Conservation (phyloP, 1,140 invertebrate species). For the Parapsyche elsis region DNA sequence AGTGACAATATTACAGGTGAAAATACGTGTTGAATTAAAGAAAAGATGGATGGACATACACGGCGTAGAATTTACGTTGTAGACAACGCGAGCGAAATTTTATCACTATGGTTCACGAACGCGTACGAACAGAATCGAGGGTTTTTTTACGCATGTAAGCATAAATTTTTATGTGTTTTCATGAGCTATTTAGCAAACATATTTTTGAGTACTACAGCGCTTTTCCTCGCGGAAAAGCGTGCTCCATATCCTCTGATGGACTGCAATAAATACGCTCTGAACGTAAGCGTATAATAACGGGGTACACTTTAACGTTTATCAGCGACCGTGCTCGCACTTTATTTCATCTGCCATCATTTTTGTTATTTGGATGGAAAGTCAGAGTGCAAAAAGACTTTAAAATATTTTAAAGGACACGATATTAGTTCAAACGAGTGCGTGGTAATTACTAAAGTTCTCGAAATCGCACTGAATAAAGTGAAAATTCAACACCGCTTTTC, state of each 20-base stretch:
- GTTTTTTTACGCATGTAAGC: too few relatives aligned
- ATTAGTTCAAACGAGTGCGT: slow-evolving; percentile 19
- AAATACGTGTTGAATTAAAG: too few relatives aligned
- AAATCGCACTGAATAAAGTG: slow-evolving; percentile 1
- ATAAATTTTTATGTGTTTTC: too few relatives aligned
- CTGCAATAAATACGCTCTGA: slow-evolving; percentile 18
- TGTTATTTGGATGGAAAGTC: too few relatives aligned
- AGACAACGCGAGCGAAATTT: too few relatives aligned
- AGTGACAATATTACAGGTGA: too few relatives aligned
- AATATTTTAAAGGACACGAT: slow-evolving; percentile 28
- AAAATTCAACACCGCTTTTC: background rate
- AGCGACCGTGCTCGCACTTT: background rate
- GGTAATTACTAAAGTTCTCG: slow-evolving; percentile 9
- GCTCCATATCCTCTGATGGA: slow-evolving; percentile 15
- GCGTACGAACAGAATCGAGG: too few relatives aligned
- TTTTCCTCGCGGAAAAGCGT: background rate
- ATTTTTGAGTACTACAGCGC: background rate
- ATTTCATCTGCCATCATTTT: background rate
- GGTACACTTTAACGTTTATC: background rate
- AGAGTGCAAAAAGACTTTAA: background rate
- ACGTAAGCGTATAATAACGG: background rate
- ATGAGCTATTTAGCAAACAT: background rate
- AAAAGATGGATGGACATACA: too few relatives aligned
- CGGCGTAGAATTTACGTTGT: too few relatives aligned
- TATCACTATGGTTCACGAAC: too few relatives aligned